A percentile compares a stretch with the other conserved stretches of the same genome.
Conservation (phyloP, 2,888 invertebrate genomes). For the Tipula confusa region DNA sequence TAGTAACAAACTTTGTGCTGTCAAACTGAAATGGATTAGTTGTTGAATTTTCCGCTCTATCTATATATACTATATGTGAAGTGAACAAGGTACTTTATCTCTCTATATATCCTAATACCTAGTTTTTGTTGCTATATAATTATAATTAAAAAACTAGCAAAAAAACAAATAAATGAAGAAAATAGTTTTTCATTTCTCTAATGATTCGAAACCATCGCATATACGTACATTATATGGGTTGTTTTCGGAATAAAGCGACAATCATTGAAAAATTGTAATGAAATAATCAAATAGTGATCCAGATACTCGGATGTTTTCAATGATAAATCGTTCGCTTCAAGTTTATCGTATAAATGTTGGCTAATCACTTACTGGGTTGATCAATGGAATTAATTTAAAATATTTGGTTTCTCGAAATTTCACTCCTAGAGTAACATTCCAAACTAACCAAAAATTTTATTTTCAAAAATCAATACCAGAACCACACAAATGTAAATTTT, state of each 20-base stretch:
- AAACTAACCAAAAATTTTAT: background rate
- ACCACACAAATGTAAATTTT: background rate
- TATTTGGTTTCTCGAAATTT: too few species aligned
- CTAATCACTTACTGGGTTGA: too few species aligned
- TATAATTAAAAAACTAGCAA: background rate
- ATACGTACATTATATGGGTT: background rate
- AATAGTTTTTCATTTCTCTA: slow-evolving; percentile 16
- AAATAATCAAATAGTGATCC: background rate
- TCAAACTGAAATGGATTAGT: slow-evolving; percentile 20
- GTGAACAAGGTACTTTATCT: background rate
- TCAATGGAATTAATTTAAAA: too few species aligned
- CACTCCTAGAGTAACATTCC: too few species aligned
- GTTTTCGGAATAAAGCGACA: background rate
- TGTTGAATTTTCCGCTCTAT: slow-evolving; percentile 12
- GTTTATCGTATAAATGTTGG: too few species aligned
- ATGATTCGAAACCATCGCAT: background rate
- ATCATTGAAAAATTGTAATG: slow-evolving; percentile 3
- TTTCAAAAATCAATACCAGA: background rate
- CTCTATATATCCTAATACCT: background rate
- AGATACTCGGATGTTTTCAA: too few species aligned
- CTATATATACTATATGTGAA: background rate
- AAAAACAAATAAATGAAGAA: background rate
- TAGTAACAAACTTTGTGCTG: background rate
- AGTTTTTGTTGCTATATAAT: background rate
- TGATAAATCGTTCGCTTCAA: too few species aligned